phyloP scores from a whole-genome alignment of 2,113 vertebrate species.

The Orientallactaga bullata region DNA sequence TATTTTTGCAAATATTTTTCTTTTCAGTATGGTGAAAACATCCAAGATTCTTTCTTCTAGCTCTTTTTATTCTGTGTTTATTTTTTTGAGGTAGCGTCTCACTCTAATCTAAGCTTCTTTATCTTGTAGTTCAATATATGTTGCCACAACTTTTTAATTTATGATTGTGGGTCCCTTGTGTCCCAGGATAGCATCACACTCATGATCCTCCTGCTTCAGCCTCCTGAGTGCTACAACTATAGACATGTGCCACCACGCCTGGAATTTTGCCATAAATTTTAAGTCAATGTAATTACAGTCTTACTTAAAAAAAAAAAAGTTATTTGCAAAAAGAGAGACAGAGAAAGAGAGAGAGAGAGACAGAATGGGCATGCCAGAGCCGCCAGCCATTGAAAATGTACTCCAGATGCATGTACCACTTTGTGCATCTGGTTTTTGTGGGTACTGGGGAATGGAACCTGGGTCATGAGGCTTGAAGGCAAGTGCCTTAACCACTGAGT shows the following conservation, averaged over 20 bases:
- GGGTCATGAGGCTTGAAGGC: too few relatives aligned
- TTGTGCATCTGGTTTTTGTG: too few relatives aligned
- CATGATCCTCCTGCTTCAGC: neutral
- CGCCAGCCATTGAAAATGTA: too few relatives aligned
- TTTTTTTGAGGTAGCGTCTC: too few relatives aligned
- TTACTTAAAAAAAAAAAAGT: too few relatives aligned
- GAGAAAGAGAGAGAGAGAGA: too few relatives aligned
- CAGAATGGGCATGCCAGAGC: too few relatives aligned
- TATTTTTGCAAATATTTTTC: neutral
- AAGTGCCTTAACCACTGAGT: too few relatives aligned
- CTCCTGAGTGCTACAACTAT: neutral
- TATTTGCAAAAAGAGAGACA: too few relatives aligned
- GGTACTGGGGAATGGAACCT: too few relatives aligned
- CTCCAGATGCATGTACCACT: too few relatives aligned
- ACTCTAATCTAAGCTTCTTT: neutral
- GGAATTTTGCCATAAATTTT: neutral
- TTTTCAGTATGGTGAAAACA: neutral
- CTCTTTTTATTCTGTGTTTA: neutral
- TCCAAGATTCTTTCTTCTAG: neutral
- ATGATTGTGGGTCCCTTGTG: neutral
- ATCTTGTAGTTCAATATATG: neutral
- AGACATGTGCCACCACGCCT: neutral
- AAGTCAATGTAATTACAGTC: neutral
- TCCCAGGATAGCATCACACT: neutral
- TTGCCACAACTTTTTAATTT: neutral